Conservation (phyloP, 2,888 invertebrate genomes). For the Suillia variegata region DNA sequence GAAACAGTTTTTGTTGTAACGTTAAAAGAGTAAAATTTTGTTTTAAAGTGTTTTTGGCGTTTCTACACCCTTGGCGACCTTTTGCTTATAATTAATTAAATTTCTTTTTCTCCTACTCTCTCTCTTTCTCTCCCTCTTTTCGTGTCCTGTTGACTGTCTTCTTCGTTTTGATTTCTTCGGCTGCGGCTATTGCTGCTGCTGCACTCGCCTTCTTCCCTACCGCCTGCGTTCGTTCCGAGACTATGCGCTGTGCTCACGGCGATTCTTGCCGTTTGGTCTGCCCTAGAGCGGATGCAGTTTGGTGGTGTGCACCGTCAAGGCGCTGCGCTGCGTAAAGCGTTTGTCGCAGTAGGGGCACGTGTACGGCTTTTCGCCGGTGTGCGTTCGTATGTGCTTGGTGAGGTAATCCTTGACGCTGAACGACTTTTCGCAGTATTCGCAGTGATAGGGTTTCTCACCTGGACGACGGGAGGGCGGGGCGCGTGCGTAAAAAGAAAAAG, state of each 20-base stretch:
- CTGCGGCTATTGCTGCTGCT: conserved; percentile 6
- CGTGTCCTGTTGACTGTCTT: conserved; percentile 21
- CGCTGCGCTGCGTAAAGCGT: conserved; percentile 59
- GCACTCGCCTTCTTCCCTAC: conserved; percentile 5
- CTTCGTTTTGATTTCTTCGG: conserved; percentile 9
- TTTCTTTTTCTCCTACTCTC: conserved; percentile 4
- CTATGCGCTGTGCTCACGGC: neutral
- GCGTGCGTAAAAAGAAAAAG: conserved; percentile 18
- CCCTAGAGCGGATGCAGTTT: conserved; percentile 59
- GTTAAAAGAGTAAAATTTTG: too few species aligned
- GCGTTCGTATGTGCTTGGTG: conserved; percentile 60
- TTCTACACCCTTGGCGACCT: too few species aligned
- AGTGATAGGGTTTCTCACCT: conserved; percentile 59
- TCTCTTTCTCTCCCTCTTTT: conserved; percentile 21
- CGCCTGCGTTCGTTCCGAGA: too few species aligned
- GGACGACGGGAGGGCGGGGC: conserved; percentile 29
- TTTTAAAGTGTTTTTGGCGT: too few species aligned
- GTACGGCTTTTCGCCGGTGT: conserved; percentile 59
- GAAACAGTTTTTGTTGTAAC: too few species aligned
- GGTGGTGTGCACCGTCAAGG: conserved; percentile 58
- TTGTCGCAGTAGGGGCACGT: conserved; percentile 59
- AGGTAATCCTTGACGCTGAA: conserved; percentile 60
- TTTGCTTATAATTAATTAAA: too few species aligned
- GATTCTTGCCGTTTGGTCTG: conserved; percentile 38
- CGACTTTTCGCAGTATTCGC: conserved; percentile 57